Conservation (phyloP, 1,140 invertebrate species). For the Idris sp. region DNA sequence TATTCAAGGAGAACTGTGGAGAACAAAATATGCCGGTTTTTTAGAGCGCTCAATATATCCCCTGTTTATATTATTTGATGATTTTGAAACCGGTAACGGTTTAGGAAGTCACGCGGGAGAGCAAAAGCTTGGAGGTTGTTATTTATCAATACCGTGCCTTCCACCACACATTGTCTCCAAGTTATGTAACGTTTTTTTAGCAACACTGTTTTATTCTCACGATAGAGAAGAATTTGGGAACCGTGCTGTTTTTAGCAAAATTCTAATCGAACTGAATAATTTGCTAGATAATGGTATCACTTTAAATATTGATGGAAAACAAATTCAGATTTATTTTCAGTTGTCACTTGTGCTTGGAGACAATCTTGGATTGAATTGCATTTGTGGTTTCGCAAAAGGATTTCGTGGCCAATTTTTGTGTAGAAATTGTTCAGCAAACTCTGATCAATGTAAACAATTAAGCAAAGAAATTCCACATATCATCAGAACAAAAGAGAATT, state of each 20-base stretch:
- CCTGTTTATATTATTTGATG: constrained; percentile 6
- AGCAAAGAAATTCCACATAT: background rate
- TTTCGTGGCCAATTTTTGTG: constrained; percentile 34
- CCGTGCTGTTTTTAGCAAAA: background rate
- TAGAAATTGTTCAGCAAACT: constrained; percentile 29
- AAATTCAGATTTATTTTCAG: constrained; percentile 32
- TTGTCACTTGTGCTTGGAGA: constrained; percentile 28
- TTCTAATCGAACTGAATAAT: constrained; percentile 10
- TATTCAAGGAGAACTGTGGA: constrained; percentile 9
- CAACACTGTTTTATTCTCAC: constrained; percentile 12
- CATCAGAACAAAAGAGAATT: constrained; percentile 14
- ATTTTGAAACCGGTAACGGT: constrained; percentile 10
- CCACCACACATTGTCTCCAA: constrained; percentile 11
- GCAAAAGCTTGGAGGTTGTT: constrained; percentile 7
- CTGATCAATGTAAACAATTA: constrained; percentile 1
- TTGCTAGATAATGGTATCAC: background rate
- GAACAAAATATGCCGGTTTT: background rate
- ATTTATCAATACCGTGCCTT: constrained; percentile 12
- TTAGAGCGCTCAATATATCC: constrained; percentile 1
- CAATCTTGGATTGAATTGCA: constrained; percentile 38
- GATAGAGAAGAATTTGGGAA: constrained; percentile 19
- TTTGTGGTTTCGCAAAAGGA: constrained; percentile 30
- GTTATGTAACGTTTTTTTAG: constrained; percentile 29
- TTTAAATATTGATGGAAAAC: constrained; percentile 16
- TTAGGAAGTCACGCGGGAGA: constrained; percentile 20